Percentiles rank a stretch among this genome's conserved stretches.
These are phyloP conservation scores for Hybognathus amarus DNA, from an alignment of 2,797 vertebrate species.

Conservation along the genomic window DNA sequence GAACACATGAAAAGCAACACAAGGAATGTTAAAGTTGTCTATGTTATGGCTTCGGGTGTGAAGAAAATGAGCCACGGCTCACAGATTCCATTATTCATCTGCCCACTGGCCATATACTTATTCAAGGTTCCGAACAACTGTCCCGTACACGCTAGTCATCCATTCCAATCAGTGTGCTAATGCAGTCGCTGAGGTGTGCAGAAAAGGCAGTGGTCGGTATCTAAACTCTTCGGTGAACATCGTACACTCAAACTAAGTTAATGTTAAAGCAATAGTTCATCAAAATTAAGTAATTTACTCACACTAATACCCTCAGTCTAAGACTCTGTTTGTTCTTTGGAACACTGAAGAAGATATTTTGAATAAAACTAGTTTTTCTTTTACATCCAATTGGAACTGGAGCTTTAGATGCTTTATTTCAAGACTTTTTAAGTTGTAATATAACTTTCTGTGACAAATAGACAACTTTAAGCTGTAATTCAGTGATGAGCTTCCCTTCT, in stretches of 20 bases:
- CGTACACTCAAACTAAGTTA: not conserved
- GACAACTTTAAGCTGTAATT: not conserved
- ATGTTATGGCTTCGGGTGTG: constrained; percentile 30
- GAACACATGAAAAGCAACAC: not conserved
- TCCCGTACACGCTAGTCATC: constrained; percentile 5
- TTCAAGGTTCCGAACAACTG: constrained; percentile 41
- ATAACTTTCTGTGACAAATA: not conserved
- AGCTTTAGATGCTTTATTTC: not conserved
- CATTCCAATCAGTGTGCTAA: constrained; percentile 39
- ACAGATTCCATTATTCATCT: constrained; percentile 74
- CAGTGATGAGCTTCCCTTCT: not conserved
- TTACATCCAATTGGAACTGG: not conserved
- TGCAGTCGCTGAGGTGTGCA: constrained; percentile 30
- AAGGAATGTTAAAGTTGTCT: constrained; percentile 29
- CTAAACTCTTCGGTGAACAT: not conserved
- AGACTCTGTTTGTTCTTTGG: not conserved
- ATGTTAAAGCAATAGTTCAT: not conserved
- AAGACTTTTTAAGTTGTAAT: not conserved
- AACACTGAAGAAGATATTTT: not conserved
- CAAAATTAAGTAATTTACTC: not conserved
- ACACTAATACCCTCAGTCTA: not conserved
- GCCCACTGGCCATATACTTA: constrained; percentile 66
- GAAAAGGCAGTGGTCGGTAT: not conserved
- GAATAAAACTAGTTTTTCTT: not conserved
- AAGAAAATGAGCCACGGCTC: constrained; percentile 40